Conservation (phyloP, 2,797 vertebrate species). For the Trichosurus vulpecula region DNA sequence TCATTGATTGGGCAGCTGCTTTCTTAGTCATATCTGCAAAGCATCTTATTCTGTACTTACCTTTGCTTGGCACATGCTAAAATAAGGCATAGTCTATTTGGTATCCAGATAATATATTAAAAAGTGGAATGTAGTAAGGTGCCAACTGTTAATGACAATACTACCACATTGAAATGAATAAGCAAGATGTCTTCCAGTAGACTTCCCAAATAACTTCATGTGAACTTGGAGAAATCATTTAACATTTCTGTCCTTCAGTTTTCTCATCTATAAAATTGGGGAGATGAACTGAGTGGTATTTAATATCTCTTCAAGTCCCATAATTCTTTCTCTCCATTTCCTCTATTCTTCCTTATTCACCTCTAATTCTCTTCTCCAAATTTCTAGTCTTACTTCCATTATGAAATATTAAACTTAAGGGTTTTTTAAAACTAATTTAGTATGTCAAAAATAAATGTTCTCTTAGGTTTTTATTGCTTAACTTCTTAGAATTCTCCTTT, state of each 20-base stretch:
- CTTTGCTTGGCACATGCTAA: background rate
- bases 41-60: background rate
- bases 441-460: constrained; percentile 11
- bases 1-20: background rate
- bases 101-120: background rate
- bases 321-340: background rate
- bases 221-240: background rate
- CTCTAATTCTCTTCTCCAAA: background rate
- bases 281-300: background rate
- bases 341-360: background rate
- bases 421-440: constrained; percentile 4
- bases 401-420: background rate
- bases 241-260: background rate
- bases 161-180: background rate
- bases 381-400: constrained; percentile 8
- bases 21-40: background rate
- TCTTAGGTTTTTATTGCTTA: constrained; percentile 48
- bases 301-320: background rate
- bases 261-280: background rate
- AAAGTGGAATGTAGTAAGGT: background rate
- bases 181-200: background rate
- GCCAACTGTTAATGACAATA: background rate
- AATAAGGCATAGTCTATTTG: background rate
- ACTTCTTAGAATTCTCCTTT: constrained; percentile 42
- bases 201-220: background rate